Base-by-base conservation (phyloP, 2,888 invertebrate species). In the Cephus pygmeus region DNA sequence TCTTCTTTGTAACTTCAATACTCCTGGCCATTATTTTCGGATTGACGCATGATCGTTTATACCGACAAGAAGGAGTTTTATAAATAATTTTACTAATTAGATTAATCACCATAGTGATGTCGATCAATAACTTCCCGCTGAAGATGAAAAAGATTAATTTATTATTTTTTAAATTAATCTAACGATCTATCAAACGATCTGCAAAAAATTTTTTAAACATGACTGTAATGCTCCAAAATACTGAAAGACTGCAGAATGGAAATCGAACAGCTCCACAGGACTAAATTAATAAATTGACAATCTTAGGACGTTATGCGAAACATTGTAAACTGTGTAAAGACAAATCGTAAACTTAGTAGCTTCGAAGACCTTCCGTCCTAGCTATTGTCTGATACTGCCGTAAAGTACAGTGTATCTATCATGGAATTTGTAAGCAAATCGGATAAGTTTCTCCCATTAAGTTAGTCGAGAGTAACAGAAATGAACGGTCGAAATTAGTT, bases 401-500 rank as follows among this genome's bases (percentile, higher is more conserved):
- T 23, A 56, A 56, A 56, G 23, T 56, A 56, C 56, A 56, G 23
- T 56, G 23, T 56, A 40, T 40, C 23, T 40, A 23, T 40, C 40
- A 23, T 40, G 40, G 40, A 40, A 40, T 40, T 40, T 15, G 56
- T 56, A 56, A 56, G 56, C 56, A 23, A 56, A 56, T 56, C 56
- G 71, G 71, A 71, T 33, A 71, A 71, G 31, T 71, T 71, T 71
- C 31, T 31, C 12, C 71, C 71, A 33, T 71, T 71, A 71, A 71
- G 71, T 33, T 71, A 31, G 71, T 33, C 31, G 31, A 71, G 71
- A 71, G 71, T 12, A 71, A 12, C 71, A 31, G 71, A 71, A 76
- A 76, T 34, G n/a, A 76, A 75, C 73, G 76, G 69, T 36, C n/a
- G 34, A 78, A 78, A 78, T 78, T 78, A 76, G 76, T 78, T 76